Base-by-base conservation (phyloP, 2,888 invertebrate species). In the Aradus depressus region DNA sequence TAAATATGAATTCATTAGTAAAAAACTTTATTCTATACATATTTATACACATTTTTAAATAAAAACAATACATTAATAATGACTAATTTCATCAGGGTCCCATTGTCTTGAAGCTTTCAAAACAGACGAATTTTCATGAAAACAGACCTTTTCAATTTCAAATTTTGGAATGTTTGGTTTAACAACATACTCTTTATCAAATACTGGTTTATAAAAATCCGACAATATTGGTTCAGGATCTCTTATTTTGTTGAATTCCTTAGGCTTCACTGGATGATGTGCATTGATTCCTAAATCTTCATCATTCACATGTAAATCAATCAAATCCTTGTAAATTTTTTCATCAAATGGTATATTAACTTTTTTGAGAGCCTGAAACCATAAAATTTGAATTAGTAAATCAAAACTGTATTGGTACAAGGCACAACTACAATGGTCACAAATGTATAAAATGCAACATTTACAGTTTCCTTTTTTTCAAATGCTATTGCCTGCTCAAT, bases 271-370 rank as follows among this genome's bases (percentile, higher is more conserved):
- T 8, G 50, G 39, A 8, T 28, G 6, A n/a, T 47, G 45, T 14
- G 38, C 28, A 1, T 35, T 21, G 12, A 52, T 5, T 8, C 32
- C 38, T 12, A 58, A 26, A 31, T 58, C 56, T 14, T 57, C 55
- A 28, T 58, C 55, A n/a, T 37, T 55, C 19, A 58, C 54, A 35
- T 55, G 38, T 43, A 58, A 38, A 42, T 57, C 57, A 18, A 59
- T 55, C 25, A 58, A 34, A 16, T 51, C 54, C 44, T 55, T 51
- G 34, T 53, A 58, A 5, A 58, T 43, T 32, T 58, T 48, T 34
- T 59, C 50, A 16, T 58, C 52, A 39, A 59, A 59, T 34, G 55
- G 54, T 23, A 59, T 52, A 28, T 59, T 59, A 2, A 56, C 37
- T 55, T 58, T 56, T 34, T 50, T 53, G 35, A 51, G 16, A n/a